Percentiles rank a stretch among this genome's conserved stretches.
phyloP scores from a whole-genome alignment of 2,113 vertebrate species.

The Scytalopus superciliaris region DNA sequence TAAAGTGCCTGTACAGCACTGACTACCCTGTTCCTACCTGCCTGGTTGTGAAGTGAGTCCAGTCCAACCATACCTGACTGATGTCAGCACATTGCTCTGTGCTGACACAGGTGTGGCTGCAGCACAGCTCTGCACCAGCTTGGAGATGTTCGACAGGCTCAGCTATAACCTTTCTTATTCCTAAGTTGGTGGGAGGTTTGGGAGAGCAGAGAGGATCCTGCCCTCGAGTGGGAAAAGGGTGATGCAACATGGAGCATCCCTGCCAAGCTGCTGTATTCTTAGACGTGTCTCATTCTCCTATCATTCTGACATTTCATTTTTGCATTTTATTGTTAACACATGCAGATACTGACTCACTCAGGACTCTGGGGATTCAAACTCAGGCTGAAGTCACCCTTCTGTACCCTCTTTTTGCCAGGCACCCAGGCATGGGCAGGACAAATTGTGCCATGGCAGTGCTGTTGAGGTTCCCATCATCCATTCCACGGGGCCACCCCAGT shows the following conservation, averaged over 20 bases:
- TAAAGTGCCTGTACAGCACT: not conserved
- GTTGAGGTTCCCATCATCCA: not conserved
- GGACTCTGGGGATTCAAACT: not conserved
- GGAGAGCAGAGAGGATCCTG: not conserved
- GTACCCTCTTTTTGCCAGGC: not conserved
- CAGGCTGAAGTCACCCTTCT: not conserved
- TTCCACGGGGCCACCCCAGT: accelerated
- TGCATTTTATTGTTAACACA: conserved; percentile 7
- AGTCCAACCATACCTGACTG: not conserved
- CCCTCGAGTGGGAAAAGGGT: not conserved
- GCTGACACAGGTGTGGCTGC: not conserved
- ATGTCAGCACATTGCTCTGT: not conserved
- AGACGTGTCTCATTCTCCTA: not conserved
- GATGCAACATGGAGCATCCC: not conserved
- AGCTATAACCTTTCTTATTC: not conserved
- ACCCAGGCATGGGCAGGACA: not conserved
- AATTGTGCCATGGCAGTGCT: not conserved
- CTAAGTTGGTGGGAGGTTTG: not conserved
- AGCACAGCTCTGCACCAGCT: accelerated
- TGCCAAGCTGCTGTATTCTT: conserved; percentile 29
- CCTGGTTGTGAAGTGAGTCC: accelerated
- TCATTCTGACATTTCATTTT: conserved; percentile 11
- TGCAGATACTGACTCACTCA: conserved; percentile 15
- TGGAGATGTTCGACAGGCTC: not conserved
- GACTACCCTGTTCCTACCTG: not conserved